Percentiles rank a stretch among this genome's conserved stretches.
These are phyloP conservation scores for Drosophila cognata DNA, from an alignment of 2,888 invertebrate genomes.

Conservation along the genomic window DNA sequence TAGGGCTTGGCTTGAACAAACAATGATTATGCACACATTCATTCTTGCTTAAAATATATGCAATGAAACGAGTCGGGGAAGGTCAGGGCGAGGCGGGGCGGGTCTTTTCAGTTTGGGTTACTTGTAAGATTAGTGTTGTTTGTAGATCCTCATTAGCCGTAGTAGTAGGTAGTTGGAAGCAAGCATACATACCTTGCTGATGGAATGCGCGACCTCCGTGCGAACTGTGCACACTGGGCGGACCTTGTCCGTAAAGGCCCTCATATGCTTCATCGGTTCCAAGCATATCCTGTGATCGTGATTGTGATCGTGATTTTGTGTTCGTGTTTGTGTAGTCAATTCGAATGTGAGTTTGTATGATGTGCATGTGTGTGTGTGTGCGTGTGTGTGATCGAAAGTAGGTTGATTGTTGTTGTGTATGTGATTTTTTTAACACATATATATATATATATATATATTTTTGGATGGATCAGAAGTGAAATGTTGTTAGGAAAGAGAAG, in stretches of 20 bases:
- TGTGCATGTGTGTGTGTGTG: constrained; percentile 31
- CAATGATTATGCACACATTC: constrained; percentile 21
- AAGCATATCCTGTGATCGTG: constrained; percentile 86
- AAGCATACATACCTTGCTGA: constrained; percentile 90
- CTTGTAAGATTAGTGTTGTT: constrained; percentile 32
- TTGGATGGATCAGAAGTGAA: constrained; percentile 73
- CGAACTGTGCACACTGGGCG: constrained; percentile 93
- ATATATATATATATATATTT: constrained; percentile 32
- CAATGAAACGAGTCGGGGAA: constrained; percentile 1
- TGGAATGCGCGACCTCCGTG: constrained; percentile 91
- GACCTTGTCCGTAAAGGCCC: constrained; percentile 96
- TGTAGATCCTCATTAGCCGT: constrained; percentile 51
- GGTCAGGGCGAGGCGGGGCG: not conserved
- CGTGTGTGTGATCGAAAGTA: constrained; percentile 37
- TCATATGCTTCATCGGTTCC: constrained; percentile 97
- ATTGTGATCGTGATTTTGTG: constrained; percentile 31
- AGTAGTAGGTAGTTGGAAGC: constrained; percentile 25
- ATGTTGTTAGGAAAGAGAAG: constrained; percentile 79
- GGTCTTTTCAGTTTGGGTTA: not conserved
- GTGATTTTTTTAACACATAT: constrained; percentile 23
- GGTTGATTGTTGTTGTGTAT: constrained; percentile 45
- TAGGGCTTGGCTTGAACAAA: constrained; percentile 14
- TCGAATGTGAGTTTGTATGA: constrained; percentile 30
- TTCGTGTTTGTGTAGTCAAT: constrained; percentile 40
- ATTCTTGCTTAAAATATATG: constrained; percentile 22